A percentile compares a stretch with the other conserved stretches of the same genome.
Conservation (phyloP, 2,888 invertebrate species). For the Melanophora roralis region DNA sequence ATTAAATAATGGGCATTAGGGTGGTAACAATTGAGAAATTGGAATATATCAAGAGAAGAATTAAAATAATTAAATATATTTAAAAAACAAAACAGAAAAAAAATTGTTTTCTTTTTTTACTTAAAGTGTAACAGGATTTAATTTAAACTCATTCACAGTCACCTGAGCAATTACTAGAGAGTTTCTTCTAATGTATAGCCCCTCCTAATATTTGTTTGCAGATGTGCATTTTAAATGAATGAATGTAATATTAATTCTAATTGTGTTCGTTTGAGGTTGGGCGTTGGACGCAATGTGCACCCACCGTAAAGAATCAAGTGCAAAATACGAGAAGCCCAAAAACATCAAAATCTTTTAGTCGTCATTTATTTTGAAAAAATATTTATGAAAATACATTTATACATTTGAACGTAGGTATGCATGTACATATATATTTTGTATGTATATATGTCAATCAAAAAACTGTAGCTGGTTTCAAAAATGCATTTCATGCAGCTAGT, state of each 20-base stretch:
- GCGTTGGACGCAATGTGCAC: constrained; percentile 56
- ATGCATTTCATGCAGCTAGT: too few relatives aligned
- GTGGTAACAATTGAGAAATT: neutral
- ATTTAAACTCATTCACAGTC: too few relatives aligned
- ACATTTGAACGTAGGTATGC: too few relatives aligned
- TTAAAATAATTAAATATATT: too few relatives aligned
- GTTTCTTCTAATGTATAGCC: neutral
- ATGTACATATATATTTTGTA: too few relatives aligned
- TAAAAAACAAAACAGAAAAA: neutral
- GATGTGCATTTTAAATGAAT: constrained; percentile 5
- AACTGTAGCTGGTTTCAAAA: too few relatives aligned
- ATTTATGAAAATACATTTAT: constrained; percentile 37
- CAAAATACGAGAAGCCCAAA: constrained; percentile 46
- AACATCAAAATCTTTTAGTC: constrained; percentile 45
- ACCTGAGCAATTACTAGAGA: too few relatives aligned
- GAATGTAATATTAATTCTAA: constrained; percentile 27
- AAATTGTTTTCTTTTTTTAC: too few relatives aligned
- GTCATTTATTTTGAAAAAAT: constrained; percentile 28
- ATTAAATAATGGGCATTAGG: constrained; percentile 18
- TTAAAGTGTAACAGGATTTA: too few relatives aligned
- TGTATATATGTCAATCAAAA: too few relatives aligned
- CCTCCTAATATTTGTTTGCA: neutral
- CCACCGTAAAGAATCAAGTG: constrained; percentile 40
- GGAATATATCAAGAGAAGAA: neutral
- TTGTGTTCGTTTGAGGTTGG: constrained; percentile 38